Evolutionary conservation across 1,140 invertebrate species (phyloP), one percentile per base, ranked within the genome.

Genomic region (Battus philenor): DNA sequence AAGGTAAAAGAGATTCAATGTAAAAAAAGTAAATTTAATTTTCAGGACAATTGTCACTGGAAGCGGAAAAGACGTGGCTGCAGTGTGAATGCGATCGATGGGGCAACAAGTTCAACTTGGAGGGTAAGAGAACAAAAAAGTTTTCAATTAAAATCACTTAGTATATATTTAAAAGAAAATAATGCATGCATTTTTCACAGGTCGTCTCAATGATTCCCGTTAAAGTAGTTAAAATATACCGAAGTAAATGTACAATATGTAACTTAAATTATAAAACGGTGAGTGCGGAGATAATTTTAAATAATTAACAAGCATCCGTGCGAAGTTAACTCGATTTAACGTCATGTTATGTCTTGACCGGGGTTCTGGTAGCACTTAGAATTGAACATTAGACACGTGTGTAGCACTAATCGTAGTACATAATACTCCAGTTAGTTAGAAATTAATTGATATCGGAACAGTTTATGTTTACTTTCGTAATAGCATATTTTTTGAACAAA

Each of bases 1-100:
- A n/a, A n/a, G n/a, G n/a, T n/a, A n/a, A n/a, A n/a, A n/a, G n/a
- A n/a, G n/a, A n/a, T n/a, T n/a, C n/a, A n/a, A n/a, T n/a, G n/a
- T n/a, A n/a, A n/a, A n/a, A n/a, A n/a, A 29, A 9, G 12, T n/a
- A 20, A 3, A 16, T 22, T 24, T 30, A 10, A 17, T 29, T 50
- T 90, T 49, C 87, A 95, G 94, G 93, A 69, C 92, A 95, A 88
- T 88, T 94, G 60, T 94, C 93, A 39, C 86, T 95, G 70, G 93
- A 95, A 81, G 93, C 93, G 51, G 93, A 95, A 86, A 93, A 94
- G 79, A 93, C 93, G 53, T 95, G 94, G 94, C 87, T 95, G 63
- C 93, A 94, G 79, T 95, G 92, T 75, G 94, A 96, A 86, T 93
- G 93, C 73, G 93, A 95, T 76, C 90, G 92, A 64, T 95, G 92